Conservation (phyloP, 2,797 vertebrate species). For the Mionectes olivaceus region DNA sequence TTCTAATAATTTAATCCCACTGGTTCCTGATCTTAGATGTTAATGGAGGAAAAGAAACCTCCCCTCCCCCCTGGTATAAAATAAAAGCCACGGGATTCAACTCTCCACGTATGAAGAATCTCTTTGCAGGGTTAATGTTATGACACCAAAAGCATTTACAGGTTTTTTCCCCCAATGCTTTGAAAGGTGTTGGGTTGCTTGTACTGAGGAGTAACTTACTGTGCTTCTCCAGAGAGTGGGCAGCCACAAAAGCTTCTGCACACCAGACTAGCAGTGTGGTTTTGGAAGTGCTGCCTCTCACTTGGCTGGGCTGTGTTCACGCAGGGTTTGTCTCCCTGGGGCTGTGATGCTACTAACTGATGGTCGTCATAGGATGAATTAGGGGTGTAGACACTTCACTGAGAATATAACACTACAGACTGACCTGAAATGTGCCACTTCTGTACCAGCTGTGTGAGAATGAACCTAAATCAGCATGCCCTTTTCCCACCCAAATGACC, state of each 20-base stretch:
- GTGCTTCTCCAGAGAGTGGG: not conserved
- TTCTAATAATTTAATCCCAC: constrained; percentile 1
- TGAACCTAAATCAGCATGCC: not conserved
- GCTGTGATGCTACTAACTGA: not conserved
- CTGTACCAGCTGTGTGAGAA: not conserved
- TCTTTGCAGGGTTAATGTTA: not conserved
- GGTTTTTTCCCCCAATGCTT: not conserved
- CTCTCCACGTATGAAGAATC: not conserved
- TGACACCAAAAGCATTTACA: not conserved
- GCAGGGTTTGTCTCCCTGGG: not conserved
- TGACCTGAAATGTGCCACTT: not conserved
- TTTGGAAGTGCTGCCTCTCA: not conserved
- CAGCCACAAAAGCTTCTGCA: not conserved
- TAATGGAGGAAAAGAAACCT: not conserved
- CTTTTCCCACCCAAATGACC: not conserved
- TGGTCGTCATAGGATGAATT: not conserved
- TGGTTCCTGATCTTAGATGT: not conserved
- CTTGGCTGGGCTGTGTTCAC: not conserved
- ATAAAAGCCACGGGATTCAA: not conserved
- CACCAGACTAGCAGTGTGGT: rapidly evolving
- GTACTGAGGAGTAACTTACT: not conserved
- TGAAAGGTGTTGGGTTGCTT: not conserved
- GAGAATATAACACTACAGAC: not conserved
- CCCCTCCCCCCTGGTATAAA: not conserved
- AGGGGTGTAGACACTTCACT: not conserved